phyloP scores from a whole-genome alignment of 2,888 invertebrate genomes.

The Drosophila heteroneura region DNA sequence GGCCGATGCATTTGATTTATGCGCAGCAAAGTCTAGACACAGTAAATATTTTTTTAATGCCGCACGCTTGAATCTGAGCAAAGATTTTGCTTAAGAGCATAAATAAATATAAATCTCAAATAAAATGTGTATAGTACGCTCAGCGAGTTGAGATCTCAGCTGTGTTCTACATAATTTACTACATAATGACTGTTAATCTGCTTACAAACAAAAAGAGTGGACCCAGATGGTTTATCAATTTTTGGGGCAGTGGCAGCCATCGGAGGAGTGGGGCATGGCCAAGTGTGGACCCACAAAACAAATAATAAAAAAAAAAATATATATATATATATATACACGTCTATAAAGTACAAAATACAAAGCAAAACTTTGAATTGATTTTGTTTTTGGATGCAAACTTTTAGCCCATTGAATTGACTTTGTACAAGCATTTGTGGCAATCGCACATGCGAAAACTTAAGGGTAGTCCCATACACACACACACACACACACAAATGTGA shows the following conservation, averaged over 20 bases:
- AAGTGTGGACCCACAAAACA: conserved; percentile 53
- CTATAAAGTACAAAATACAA: neutral
- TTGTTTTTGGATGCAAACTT: conserved; percentile 49
- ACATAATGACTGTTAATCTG: conserved; percentile 65
- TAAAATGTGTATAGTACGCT: conserved; percentile 66
- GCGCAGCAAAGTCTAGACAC: conserved; percentile 71
- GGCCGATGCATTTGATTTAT: conserved; percentile 76
- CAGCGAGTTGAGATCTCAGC: conserved; percentile 35
- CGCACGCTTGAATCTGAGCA: conserved; percentile 47
- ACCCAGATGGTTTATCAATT: conserved; percentile 53
- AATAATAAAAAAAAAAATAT: neutral
- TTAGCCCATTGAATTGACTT: conserved; percentile 52
- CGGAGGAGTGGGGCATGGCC: neutral
- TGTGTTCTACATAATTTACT: conserved; percentile 57
- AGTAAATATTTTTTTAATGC: conserved; percentile 82
- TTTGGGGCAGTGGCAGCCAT: neutral
- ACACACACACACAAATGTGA: conserved; percentile 5
- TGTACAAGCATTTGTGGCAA: conserved; percentile 57
- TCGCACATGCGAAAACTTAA: conserved; percentile 41
- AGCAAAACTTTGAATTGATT: conserved; percentile 67
- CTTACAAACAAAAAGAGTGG: conserved; percentile 21
- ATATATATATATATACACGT: neutral
- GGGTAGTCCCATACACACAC: conserved; percentile 19
- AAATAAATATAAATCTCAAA: conserved; percentile 68
- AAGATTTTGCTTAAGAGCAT: conserved; percentile 60